Evolutionary conservation across 1,140 invertebrate species (phyloP).

Genomic region (Marisa cornuarietis): DNA sequence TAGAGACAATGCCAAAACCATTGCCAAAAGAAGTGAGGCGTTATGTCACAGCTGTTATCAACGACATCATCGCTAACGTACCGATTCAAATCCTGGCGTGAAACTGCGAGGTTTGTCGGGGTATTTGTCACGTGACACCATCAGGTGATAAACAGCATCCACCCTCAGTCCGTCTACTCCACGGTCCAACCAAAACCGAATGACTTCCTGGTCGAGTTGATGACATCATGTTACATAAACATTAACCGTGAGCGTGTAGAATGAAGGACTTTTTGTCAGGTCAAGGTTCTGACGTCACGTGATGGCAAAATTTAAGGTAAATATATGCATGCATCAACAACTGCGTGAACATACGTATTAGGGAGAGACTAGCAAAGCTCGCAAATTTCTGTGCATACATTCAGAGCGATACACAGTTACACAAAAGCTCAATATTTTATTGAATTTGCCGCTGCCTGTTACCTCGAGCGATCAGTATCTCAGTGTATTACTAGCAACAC

Average conservation of each 20-base stretch:
- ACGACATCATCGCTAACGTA: not conserved
- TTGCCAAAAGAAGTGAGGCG: no score
- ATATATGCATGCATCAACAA: no score
- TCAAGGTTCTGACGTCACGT: not conserved
- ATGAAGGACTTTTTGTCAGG: slow-evolving; percentile 36
- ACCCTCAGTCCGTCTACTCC: slow-evolving; percentile 61
- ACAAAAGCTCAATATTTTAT: no score
- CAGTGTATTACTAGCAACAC: no score
- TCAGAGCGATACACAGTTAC: no score
- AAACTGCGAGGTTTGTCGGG: slow-evolving; percentile 27
- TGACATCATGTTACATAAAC: slow-evolving; percentile 34
- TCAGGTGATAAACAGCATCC: slow-evolving; percentile 52
- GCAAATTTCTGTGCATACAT: no score
- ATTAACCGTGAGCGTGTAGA: not conserved
- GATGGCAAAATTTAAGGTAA: not conserved
- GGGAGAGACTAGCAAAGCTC: no score
- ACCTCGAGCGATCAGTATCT: no score
- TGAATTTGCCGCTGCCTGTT: no score
- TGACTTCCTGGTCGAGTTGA: slow-evolving; percentile 53
- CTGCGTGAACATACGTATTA: no score
- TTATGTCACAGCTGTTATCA: no score
- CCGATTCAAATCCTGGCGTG: not conserved
- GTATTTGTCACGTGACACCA: slow-evolving; percentile 42
- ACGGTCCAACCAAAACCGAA: slow-evolving; percentile 60
- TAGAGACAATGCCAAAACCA: no score